Evolutionary conservation across 2,797 vertebrate species (phyloP), one percentile per base, ranked within the genome.

Genomic region (Triplophysa yarkandensis): DNA sequence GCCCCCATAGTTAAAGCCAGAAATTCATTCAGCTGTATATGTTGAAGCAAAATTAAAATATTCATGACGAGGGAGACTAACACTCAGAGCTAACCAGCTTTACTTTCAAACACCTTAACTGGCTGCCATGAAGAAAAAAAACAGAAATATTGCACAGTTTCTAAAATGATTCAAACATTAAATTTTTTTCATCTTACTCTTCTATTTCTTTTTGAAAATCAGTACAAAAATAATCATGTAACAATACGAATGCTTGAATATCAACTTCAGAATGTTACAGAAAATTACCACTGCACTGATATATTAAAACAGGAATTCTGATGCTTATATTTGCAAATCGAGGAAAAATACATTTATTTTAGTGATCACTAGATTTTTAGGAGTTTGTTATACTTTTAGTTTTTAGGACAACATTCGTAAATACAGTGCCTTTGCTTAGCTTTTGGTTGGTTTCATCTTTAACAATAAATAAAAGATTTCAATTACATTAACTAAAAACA

Each of bases 1-100:
- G 60, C 39, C 21, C 30, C 44, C 50, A 52, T 48, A 28, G 60
- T 36, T 23, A 32, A 50, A 52, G 46, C 21, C 25, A 52, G 27
- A 41, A 34, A 36, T 43, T 68, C 48, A 41, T 21, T 23, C 21
- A 44, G 14, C 30, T 46, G 16, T 19, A 52, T 70, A 55, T 6
- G 23, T 23, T 46, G 21, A 48, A 57, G 65, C 66, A 65, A 54
- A 78, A 58, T 60, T 64, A 68, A 78, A 69, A 69, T 78, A 78
- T 74, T 74, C 65, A 78, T 69, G 43, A 78, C 44, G 14, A 48
- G 25, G 46, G 34, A 61, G 57, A 39, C 25, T 41, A 67, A 61
- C 54, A 13, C 68, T 61, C 41, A 48, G 19, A 61, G 55, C 28
- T 60, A 36, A 61, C 41, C 41, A 71, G 68, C 55, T 48, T 60